Evolutionary conservation across 2,113 vertebrate genomes (phyloP), one percentile per base, ranked within the genome.

Genomic region (Albula goreensis): DNA sequence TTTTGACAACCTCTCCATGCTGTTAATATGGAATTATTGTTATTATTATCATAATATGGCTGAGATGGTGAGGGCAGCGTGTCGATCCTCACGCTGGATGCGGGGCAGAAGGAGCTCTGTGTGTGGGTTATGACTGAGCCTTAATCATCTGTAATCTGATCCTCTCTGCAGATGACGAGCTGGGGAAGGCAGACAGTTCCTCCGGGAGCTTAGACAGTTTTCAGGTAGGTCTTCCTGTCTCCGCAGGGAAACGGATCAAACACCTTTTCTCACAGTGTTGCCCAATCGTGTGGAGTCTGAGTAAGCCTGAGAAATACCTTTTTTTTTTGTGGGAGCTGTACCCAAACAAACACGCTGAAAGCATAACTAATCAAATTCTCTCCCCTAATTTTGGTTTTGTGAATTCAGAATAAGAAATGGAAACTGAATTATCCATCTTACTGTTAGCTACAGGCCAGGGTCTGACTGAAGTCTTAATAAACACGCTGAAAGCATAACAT

Each of bases 191-290:
- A 86, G 98, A 99, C 93, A 97, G 95, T 87, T 97, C 97, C 51
- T 96, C 96, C 89, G 97, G 97, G 81, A 94, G 96, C 91, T 95
- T 98, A 94, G 98, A 99, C 90, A 99, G 96, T 94, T 98, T 98
- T 94, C 96, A 96, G 94, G 95, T 96, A 88, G 89, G 97, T 96
- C 31, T 41, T 41, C 96, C 92, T 82, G 10, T 87, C 90, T 86
- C 80, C 83, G 82, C 83, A n/a, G 56, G 81, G 51, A 78, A n/a
- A 41, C 48, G 81, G 57, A 13, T 53, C 70, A 51, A 13, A 49
- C 25, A 63, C 51, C 83, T 0, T 0, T 22, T 25, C 12, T 31
- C 49, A 56, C 50, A 7, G 31, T 50, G 11, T 49, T 66, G 31
- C 57, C 78, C 12, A 66, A 41, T 17, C 12, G 5, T 83, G 81